Percentiles rank a stretch among this genome's conserved stretches.
Conservation (phyloP, 1,140 invertebrate genomes). For the Semibalanus balanoides region DNA sequence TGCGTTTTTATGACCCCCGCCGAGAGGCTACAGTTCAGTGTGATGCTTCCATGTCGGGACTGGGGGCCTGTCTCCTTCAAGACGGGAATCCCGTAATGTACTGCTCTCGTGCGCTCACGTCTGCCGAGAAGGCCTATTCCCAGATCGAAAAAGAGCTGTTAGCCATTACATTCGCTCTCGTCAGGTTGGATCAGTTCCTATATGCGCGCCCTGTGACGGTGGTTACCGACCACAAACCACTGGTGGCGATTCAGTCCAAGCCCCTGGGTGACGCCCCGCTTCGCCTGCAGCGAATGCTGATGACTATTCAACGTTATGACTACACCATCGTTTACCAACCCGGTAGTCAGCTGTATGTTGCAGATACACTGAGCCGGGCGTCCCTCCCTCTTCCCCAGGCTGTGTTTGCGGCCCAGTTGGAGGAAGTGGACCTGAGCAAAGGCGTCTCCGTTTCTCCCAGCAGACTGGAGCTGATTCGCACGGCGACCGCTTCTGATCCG, state of each 20-base stretch:
- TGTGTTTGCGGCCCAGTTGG: background rate
- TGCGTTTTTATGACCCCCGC: background rate
- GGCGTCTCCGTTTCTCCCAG: background rate
- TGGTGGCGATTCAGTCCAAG: constrained; percentile 20
- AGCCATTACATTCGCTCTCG: constrained; percentile 7
- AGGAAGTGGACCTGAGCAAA: background rate
- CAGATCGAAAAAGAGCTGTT: constrained; percentile 14
- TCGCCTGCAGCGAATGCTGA: constrained; percentile 23
- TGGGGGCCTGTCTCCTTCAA: constrained; percentile 7
- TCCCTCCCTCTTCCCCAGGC: background rate
- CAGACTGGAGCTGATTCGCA: background rate
- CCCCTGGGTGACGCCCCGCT: constrained; percentile 16
- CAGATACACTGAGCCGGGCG: constrained; percentile 14
- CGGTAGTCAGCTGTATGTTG: constrained; percentile 15
- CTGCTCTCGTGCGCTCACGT: constrained; percentile 8
- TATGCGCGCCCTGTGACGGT: constrained; percentile 1
- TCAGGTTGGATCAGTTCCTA: constrained; percentile 8
- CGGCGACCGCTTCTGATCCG: background rate
- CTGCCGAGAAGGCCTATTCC: constrained; percentile 8
- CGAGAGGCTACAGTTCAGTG: constrained; percentile 4
- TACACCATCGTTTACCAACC: constrained; percentile 16
- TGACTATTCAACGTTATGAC: constrained; percentile 20
- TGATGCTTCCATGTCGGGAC: constrained; percentile 4
- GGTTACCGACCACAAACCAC: constrained; percentile 12
- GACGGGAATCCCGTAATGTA: constrained; percentile 5